phyloP scores from a whole-genome alignment of 2,113 vertebrate species.

The Aspiorhynchus laticeps region DNA sequence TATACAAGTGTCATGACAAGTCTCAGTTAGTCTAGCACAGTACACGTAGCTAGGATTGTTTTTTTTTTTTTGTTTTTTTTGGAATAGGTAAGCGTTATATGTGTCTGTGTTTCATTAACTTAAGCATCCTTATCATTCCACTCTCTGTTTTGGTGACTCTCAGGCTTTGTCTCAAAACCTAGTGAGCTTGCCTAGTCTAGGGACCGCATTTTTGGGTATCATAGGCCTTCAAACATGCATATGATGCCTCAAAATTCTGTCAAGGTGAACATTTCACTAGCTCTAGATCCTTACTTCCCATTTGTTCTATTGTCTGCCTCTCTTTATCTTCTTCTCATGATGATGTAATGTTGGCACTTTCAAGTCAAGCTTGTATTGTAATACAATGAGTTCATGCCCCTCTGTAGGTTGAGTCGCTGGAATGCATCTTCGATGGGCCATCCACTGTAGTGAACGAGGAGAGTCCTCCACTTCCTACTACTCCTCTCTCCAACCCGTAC shows the following conservation, averaged over 20 bases:
- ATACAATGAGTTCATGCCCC: slow-evolving; percentile 58
- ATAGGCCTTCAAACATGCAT: background rate
- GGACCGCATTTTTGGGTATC: background rate
- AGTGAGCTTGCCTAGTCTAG: background rate
- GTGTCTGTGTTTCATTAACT: background rate
- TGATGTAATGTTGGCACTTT: slow-evolving; percentile 5
- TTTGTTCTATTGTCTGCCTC: background rate
- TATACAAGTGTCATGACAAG: too few species aligned
- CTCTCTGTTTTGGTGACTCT: slow-evolving; percentile 8
- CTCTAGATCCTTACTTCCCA: background rate
- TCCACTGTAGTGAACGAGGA: slow-evolving; percentile 69
- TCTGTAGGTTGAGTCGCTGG: slow-evolving; percentile 77
- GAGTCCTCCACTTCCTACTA: slow-evolving; percentile 66
- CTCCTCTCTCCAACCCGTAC: slow-evolving; percentile 65
- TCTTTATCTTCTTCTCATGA: background rate
- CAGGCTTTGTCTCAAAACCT: slow-evolving; percentile 3
- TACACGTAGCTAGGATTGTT: too few species aligned
- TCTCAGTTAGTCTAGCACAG: too few species aligned
- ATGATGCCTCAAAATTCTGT: background rate
- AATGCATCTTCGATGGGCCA: slow-evolving; percentile 77
- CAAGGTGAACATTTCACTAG: background rate
- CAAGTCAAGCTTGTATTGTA: slow-evolving; percentile 28
- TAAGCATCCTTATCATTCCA: background rate
- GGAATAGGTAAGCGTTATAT: too few species aligned
- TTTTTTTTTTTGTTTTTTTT: too few species aligned